A percentile compares a stretch with the other conserved stretches of the same genome.
Evolutionary conservation across 2,888 invertebrate species (phyloP).

Genomic region (Thera obeliscata): DNA sequence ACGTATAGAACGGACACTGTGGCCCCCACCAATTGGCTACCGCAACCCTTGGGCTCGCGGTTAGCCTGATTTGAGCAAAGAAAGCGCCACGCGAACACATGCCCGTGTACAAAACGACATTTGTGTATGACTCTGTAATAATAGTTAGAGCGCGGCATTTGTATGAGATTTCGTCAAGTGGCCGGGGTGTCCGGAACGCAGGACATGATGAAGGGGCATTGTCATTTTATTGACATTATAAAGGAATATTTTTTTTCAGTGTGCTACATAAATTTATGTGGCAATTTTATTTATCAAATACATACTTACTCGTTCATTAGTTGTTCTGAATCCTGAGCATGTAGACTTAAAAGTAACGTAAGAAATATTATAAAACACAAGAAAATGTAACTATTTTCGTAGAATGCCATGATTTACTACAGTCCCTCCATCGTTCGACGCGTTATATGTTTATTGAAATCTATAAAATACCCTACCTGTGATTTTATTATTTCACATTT

Average conservation of each 20-base stretch:
- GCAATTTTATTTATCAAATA: neutral
- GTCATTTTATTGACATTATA: neutral
- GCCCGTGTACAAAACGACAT: too few species aligned
- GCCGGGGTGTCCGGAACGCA: too few species aligned
- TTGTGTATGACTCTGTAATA: too few species aligned
- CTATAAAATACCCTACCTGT: slow-evolving; percentile 12
- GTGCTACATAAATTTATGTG: neutral
- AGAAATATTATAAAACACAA: slow-evolving; percentile 12
- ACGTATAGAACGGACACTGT: too few species aligned
- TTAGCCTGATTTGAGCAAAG: too few species aligned
- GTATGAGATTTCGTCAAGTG: too few species aligned
- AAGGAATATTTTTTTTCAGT: neutral
- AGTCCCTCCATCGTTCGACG: slow-evolving; percentile 3
- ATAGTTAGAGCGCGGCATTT: too few species aligned
- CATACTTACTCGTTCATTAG: slow-evolving; percentile 10
- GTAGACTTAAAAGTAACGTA: slow-evolving; percentile 8
- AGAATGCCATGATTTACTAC: slow-evolving; percentile 19
- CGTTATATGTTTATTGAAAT: slow-evolving; percentile 14
- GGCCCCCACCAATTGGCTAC: too few species aligned
- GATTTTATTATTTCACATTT: neutral
- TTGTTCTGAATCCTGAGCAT: slow-evolving; percentile 1
- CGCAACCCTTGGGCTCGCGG: too few species aligned
- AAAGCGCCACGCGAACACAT: too few species aligned
- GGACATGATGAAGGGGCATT: too few species aligned
- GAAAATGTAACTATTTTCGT: slow-evolving; percentile 13